Base-by-base conservation (phyloP, 1,140 invertebrate species). In the Drosophila parvula region DNA sequence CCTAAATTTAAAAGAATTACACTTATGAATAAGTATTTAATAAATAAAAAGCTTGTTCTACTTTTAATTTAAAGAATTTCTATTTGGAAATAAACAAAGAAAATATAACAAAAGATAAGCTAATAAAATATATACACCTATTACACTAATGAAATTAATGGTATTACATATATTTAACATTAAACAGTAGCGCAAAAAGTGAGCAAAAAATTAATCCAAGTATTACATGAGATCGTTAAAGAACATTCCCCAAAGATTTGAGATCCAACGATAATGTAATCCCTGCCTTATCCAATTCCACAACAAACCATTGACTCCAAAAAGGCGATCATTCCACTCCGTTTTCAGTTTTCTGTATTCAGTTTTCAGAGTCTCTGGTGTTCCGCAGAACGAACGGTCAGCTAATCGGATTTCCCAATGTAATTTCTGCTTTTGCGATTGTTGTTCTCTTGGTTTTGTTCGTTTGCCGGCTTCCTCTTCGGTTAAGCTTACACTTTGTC, bases 401-500 rank as follows among this genome's bases (percentile, higher is more conserved):
- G 63, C 61, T 84, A 84, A 84, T 85, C 81, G 81, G 68, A 67
- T 79, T 67, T 79, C 58, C 70, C 51, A 60, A 55, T 65, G 60
- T 83, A 62, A 75, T 62, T 64, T 63, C 64, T 58, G 65, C 43
- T 27, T 43, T 45, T 58, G 61, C 44, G 62, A 48, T 76, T 62
- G 65, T 77, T 77, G 45, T 44, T 43, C 30, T 22, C 4, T 36
- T 14, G 50, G 28, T 32, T 47, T 63, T 57, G 40, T 27, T 61
- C 30, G 53, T 32, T 61, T 58, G 34, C 50, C 57, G 48, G 62
- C 38, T 64, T 58, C 71, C 38, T 81, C 30, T 63, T 59, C 56
- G 50, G 44, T 69, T 69, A 64, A 65, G 76, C 76, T 78, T 78
- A 76, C 55, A 81, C 81, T 79, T 77, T 83, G 82, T 82, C 76